Conservation (phyloP, 1,140 invertebrate genomes). For the Mamestra configurata region DNA sequence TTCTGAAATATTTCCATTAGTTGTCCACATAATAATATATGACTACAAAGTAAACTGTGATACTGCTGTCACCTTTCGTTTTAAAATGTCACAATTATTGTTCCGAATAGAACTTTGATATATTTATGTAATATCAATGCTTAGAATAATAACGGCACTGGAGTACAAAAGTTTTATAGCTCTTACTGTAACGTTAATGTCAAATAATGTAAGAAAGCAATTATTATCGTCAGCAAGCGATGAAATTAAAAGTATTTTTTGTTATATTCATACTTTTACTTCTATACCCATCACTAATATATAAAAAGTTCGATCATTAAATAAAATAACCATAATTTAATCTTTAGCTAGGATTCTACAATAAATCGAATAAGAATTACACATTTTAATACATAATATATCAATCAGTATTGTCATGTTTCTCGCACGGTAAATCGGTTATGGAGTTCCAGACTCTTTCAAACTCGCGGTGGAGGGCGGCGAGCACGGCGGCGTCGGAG, state of each 20-base stretch:
- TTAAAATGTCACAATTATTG: conserved; percentile 33
- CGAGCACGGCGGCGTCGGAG: conserved; percentile 66
- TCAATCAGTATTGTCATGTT: not conserved
- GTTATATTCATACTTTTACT: conserved; percentile 60
- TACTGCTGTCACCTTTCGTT: conserved; percentile 46
- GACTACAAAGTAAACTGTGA: conserved; percentile 50
- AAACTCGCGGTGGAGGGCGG: conserved; percentile 71
- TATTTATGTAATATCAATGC: conserved; percentile 48
- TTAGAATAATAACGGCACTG: conserved; percentile 65
- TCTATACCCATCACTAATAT: conserved; percentile 30
- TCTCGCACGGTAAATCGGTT: not conserved
- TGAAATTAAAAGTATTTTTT: conserved; percentile 77
- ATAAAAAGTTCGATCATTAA: conserved; percentile 1
- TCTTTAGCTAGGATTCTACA: not conserved
- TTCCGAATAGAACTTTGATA: conserved; percentile 46
- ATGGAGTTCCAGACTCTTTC: conserved; percentile 72
- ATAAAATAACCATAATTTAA: conserved; percentile 3
- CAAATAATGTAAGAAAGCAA: conserved; percentile 43
- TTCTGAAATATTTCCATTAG: conserved; percentile 25
- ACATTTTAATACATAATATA: not conserved
- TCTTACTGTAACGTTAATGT: conserved; percentile 54
- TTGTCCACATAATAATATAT: conserved; percentile 33
- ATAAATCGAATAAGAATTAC: not conserved
- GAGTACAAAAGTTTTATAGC: conserved; percentile 81
- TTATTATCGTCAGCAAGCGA: conserved; percentile 59